Base-by-base conservation (phyloP, 2,888 invertebrate genomes). In the Acanthopleura granulata region DNA sequence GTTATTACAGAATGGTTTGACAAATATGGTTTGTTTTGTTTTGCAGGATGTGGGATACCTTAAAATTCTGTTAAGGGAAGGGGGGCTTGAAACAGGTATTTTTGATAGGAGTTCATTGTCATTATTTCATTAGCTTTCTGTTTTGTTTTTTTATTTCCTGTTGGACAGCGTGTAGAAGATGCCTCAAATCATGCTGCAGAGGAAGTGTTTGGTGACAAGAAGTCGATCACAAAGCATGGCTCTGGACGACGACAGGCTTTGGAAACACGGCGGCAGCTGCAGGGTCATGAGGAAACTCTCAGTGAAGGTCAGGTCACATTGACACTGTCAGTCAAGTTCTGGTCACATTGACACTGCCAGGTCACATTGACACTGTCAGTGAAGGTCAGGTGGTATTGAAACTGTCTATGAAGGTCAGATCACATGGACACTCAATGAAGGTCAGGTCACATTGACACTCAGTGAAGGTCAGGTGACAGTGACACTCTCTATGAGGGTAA, bases 111-210 rank as follows among this genome's bases (percentile, higher is more conserved):
- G 9, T 6, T 40, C 9, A 40, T 3, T 40, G 40, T 40, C 3
- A 40, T 3, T 40, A 40, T 40, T 40, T 40, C 9, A n/a, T 40
- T 3, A 6, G 40, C 40, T 40, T 3, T 6, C 40, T 40, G 9
- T 6, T 40, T 40, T 40, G 4, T 40, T 3, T 72, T n/a, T 27
- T n/a, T 49, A n/a, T 61, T 75, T 50, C 49, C 25, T 62, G 61
- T 61, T 62, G 74, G 77, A 9, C 77, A 89, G 86, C 88, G 83
- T 83, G 89, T 89, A 6, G 89, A 89, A 80, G 79, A 84, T 29
- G 89, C 89, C 9, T 88, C 89, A 4, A 79, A 83, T 27, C 79
- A 79, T 70, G 89, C 89, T 14, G 85, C 88, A 62, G 85, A 85
- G 50, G 82, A 82, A 66, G 85, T 84, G 9, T 85, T 88, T 79